Percentiles rank a stretch among this genome's conserved stretches.
phyloP scores from a whole-genome alignment of 2,113 vertebrate genomes.

The Myotis brandtii region DNA sequence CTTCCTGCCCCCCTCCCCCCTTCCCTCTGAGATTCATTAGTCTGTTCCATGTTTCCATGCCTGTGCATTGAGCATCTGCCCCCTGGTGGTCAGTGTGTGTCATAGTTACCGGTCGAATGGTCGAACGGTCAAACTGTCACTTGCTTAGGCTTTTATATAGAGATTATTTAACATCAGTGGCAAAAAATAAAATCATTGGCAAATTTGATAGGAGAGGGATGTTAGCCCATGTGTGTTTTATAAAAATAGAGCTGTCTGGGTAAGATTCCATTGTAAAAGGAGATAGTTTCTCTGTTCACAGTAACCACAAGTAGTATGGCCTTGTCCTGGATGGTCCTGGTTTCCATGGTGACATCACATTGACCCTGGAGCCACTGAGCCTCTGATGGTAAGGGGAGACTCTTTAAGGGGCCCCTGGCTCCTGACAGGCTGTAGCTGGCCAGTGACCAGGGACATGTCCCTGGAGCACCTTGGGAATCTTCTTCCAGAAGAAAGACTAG shows the following conservation, averaged over 20 bases:
- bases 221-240: background rate
- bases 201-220: slow-evolving; percentile 12
- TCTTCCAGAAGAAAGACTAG: background rate
- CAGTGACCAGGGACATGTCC: background rate
- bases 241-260: background rate
- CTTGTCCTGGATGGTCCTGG: background rate
- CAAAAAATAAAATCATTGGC: background rate
- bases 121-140: too few species aligned
- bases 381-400: background rate
- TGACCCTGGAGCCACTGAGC: background rate
- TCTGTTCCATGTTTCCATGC: too few species aligned
- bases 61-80: too few species aligned
- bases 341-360: background rate
- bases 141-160: too few species aligned
- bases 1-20: too few species aligned
- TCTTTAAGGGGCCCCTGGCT: background rate
- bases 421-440: background rate
- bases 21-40: too few species aligned
- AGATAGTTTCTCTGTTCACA: background rate
- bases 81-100: too few species aligned
- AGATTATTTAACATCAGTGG: slow-evolving; percentile 51
- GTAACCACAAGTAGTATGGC: background rate
- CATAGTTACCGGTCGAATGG: too few species aligned
- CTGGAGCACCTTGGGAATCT: background rate
- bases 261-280: background rate